These are phyloP conservation scores for Temnothorax unifasciatus DNA, from an alignment of 2,888 invertebrate species.

Conservation along the genomic window DNA sequence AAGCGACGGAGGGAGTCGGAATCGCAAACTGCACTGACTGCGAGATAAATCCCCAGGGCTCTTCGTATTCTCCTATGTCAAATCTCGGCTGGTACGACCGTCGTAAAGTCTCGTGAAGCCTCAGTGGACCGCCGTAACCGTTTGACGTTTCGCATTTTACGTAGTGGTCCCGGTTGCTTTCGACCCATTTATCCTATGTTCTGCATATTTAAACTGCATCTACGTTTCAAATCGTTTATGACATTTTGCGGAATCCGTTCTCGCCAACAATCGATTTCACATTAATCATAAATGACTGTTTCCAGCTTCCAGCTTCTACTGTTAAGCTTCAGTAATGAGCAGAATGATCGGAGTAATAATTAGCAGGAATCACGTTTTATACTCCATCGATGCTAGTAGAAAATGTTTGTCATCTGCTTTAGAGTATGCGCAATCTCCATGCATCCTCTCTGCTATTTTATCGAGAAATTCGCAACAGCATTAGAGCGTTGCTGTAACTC, in stretches of 20 bases:
- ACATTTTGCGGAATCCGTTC: constrained; percentile 31
- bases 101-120: constrained; percentile 69
- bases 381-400: neutral
- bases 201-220: constrained; percentile 58
- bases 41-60: constrained; percentile 68
- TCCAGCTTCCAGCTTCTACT: constrained; percentile 15
- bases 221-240: constrained; percentile 48
- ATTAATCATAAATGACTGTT: constrained; percentile 50
- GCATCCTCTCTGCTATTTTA: neutral
- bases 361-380: neutral
- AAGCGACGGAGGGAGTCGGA: constrained; percentile 42
- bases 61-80: constrained; percentile 66
- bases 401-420: neutral
- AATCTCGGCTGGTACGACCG: constrained; percentile 66
- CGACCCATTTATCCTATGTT: constrained; percentile 44
- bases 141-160: constrained; percentile 72
- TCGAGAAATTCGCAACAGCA: neutral
- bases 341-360: constrained; percentile 3
- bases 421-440: neutral
- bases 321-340: constrained; percentile 30
- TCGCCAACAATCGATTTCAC: constrained; percentile 56
- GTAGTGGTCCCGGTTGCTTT: constrained; percentile 45
- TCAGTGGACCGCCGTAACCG: constrained; percentile 65
- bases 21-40: constrained; percentile 57
- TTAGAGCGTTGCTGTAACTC: neutral